Percentiles rank a stretch among this genome's conserved stretches.
phyloP scores from a whole-genome alignment of 2,797 vertebrate species.

The Heterohyrax brucei region DNA sequence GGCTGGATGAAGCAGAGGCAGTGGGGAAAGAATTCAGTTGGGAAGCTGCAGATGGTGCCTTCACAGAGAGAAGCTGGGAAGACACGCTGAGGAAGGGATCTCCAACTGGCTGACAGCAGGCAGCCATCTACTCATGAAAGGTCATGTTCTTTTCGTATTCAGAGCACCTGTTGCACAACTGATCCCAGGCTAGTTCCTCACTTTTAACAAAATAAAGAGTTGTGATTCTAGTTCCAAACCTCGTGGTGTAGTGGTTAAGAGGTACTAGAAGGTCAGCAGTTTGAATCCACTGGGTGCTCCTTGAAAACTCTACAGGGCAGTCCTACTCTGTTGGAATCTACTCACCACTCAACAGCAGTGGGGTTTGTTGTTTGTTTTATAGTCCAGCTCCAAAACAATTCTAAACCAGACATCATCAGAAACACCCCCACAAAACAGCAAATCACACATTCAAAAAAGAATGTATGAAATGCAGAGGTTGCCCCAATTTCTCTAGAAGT shows the following conservation, averaged over 20 bases:
- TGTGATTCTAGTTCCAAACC: slow-evolving; percentile 16
- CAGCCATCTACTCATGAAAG: neutral
- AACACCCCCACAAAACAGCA: neutral
- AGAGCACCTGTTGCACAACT: neutral
- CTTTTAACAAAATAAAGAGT: slow-evolving; percentile 7
- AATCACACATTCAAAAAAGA: neutral
- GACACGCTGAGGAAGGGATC: neutral
- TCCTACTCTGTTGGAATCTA: too few relatives aligned
- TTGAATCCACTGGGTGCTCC: too few relatives aligned
- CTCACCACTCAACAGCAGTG: too few relatives aligned
- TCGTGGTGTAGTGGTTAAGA: too few relatives aligned
- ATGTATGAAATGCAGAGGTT: neutral
- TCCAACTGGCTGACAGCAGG: rapidly evolving
- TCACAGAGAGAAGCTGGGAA: neutral
- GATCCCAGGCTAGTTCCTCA: neutral
- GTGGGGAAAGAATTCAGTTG: neutral
- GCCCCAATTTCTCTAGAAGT: neutral
- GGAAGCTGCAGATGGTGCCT: rapidly evolving
- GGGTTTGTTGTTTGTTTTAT: too few relatives aligned
- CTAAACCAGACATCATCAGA: neutral
- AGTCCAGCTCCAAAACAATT: neutral
- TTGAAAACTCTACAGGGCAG: too few relatives aligned
- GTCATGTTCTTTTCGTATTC: neutral
- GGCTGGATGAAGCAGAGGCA: neutral
- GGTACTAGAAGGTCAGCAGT: too few relatives aligned